A percentile compares a stretch with the other conserved stretches of the same genome.
These are phyloP conservation scores for Chanos chanos DNA, from an alignment of 2,797 vertebrate species.

Conservation along the genomic window DNA sequence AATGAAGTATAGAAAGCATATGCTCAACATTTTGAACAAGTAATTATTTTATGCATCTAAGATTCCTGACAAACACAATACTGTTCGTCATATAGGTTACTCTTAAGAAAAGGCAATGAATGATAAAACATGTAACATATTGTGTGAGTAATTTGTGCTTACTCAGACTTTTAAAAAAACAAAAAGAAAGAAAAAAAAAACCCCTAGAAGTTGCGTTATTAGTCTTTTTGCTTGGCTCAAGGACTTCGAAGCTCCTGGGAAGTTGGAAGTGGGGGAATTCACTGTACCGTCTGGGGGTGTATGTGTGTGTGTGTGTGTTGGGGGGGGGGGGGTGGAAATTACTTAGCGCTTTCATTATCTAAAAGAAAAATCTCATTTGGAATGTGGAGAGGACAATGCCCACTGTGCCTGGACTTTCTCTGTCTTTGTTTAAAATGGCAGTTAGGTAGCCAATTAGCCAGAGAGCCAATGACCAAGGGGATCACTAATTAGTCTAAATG, in stretches of 20 bases:
- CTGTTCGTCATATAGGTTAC: too few relatives aligned
- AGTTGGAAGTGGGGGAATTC: constrained; percentile 32
- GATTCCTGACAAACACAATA: too few relatives aligned
- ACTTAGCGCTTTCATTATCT: constrained; percentile 30
- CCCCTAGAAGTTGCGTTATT: constrained; percentile 3
- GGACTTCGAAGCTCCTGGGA: constrained; percentile 14
- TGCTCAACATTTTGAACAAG: too few relatives aligned
- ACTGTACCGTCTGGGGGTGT: constrained; percentile 1
- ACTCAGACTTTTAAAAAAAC: too few relatives aligned
- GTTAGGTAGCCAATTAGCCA: constrained; percentile 69
- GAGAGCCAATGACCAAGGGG: constrained; percentile 68
- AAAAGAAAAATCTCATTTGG: constrained; percentile 52
- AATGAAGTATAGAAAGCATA: too few relatives aligned
- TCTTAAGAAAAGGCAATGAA: too few relatives aligned
- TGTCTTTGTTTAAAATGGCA: constrained; percentile 63
- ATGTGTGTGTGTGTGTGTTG: too few relatives aligned
- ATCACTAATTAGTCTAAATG: constrained; percentile 69
- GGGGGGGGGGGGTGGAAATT: constrained; percentile 24
- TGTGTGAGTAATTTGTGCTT: too few relatives aligned
- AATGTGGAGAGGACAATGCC: constrained; percentile 56
- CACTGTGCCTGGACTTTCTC: constrained; percentile 53
- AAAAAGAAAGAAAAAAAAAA: too few relatives aligned
- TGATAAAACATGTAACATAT: too few relatives aligned
- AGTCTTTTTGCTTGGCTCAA: neutral
- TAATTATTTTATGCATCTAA: too few relatives aligned